A percentile compares a stretch with the other conserved stretches of the same genome.
phyloP scores from a whole-genome alignment of 2,888 invertebrate genomes.

The Synanthedon vespiformis region DNA sequence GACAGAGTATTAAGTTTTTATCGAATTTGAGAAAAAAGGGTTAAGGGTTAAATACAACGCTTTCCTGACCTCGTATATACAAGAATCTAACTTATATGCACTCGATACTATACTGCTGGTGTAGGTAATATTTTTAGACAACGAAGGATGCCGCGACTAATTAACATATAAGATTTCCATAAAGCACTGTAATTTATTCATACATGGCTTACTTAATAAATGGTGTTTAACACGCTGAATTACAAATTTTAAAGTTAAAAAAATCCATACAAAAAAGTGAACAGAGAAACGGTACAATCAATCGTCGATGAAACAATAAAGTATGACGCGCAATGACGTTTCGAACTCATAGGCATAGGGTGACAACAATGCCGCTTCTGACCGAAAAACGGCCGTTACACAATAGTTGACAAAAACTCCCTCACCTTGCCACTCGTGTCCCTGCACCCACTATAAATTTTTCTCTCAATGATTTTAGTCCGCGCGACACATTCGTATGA shows the following conservation, averaged over 20 bases:
- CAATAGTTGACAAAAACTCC: conserved; percentile 39
- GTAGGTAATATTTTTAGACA: too few species aligned
- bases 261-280: not conserved
- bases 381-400: conserved; percentile 29
- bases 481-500: conserved; percentile 56
- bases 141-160: too few species aligned
- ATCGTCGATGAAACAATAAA: conserved; percentile 6
- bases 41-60: too few species aligned
- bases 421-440: conserved; percentile 31
- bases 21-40: too few species aligned
- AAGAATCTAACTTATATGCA: too few species aligned
- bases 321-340: conserved; percentile 15
- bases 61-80: too few species aligned
- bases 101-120: too few species aligned
- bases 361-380: conserved; percentile 20
- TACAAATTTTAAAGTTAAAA: not conserved
- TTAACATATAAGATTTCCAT: too few species aligned
- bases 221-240: too few species aligned
- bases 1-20: too few species aligned
- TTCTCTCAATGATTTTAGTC: conserved; percentile 54
- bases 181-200: too few species aligned
- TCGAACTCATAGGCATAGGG: conserved; percentile 17
- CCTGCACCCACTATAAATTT: conserved; percentile 39
- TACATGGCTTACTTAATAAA: too few species aligned
- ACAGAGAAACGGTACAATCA: conserved; percentile 4